Percentiles rank a stretch among this genome's conserved stretches.
Conservation (phyloP, 2,113 vertebrate species). For the Callaeas wilsoni region DNA sequence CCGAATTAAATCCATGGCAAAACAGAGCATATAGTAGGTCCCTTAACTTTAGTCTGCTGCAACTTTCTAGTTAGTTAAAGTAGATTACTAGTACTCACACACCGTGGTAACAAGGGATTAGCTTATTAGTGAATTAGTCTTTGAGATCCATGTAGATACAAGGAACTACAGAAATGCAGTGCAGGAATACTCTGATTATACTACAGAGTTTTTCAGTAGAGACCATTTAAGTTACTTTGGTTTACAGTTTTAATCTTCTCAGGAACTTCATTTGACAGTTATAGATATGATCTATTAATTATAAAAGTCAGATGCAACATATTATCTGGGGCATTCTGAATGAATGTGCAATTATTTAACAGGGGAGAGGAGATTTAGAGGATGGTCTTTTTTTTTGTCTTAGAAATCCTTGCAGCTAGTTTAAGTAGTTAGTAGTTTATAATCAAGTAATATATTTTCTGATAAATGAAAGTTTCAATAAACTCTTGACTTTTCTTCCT, state of each 20-base stretch:
- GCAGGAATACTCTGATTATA: neutral
- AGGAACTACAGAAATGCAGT: neutral
- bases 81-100: neutral
- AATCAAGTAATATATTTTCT: neutral
- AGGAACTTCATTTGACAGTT: neutral
- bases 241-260: neutral
- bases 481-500: conserved; percentile 47
- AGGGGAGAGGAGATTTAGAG: neutral
- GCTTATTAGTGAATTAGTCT: neutral
- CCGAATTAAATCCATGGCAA: neutral
- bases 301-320: neutral
- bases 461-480: neutral
- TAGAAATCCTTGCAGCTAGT: neutral
- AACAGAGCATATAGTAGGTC: neutral
- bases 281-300: neutral
- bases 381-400: neutral
- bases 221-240: neutral
- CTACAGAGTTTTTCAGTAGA: neutral
- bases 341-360: neutral
- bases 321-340: neutral
- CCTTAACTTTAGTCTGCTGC: neutral
- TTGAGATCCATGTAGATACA: neutral
- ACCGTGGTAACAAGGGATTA: neutral
- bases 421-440: neutral
- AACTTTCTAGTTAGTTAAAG: neutral